Percentiles rank a stretch among this genome's conserved stretches.
These are phyloP conservation scores for Lagopus muta DNA, from an alignment of 2,113 vertebrate genomes.

Conservation along the genomic window DNA sequence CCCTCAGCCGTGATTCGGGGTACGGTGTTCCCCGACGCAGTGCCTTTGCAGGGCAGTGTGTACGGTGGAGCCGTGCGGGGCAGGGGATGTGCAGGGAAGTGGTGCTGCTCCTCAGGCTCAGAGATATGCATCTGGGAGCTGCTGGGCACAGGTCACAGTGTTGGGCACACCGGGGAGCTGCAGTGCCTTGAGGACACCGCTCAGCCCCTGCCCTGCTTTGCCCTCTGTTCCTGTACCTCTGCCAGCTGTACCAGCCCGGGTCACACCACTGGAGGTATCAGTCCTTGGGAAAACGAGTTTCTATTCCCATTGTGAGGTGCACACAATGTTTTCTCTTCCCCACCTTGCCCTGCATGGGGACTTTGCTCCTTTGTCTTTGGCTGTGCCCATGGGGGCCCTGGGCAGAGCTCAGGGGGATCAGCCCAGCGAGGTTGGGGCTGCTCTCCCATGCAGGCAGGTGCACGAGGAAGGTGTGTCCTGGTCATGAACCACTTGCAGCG, in stretches of 20 bases:
- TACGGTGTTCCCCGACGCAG: rapidly evolving
- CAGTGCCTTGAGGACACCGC: rapidly evolving
- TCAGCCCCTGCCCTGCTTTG: rapidly evolving
- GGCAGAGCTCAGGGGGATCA: rapidly evolving
- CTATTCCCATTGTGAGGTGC: rapidly evolving
- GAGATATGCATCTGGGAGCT: background rate
- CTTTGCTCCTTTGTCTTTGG: background rate
- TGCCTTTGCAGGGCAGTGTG: background rate
- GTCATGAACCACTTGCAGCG: rapidly evolving
- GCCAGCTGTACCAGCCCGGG: background rate
- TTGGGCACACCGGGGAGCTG: background rate
- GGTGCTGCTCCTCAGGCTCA: no score
- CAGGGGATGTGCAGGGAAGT: background rate
- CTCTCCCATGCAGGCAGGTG: background rate
- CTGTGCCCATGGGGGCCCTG: rapidly evolving
- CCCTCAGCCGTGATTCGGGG: rapidly evolving
- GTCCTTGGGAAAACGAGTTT: background rate
- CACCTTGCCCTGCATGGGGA: background rate
- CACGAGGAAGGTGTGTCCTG: rapidly evolving
- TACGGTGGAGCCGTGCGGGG: rapidly evolving
- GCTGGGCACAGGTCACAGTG: background rate
- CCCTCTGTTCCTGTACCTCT: background rate
- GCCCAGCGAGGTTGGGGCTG: background rate
- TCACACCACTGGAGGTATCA: rapidly evolving
- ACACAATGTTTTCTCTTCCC: rapidly evolving